Conservation (phyloP, 2,888 invertebrate species). For the Deilephila porcellus region DNA sequence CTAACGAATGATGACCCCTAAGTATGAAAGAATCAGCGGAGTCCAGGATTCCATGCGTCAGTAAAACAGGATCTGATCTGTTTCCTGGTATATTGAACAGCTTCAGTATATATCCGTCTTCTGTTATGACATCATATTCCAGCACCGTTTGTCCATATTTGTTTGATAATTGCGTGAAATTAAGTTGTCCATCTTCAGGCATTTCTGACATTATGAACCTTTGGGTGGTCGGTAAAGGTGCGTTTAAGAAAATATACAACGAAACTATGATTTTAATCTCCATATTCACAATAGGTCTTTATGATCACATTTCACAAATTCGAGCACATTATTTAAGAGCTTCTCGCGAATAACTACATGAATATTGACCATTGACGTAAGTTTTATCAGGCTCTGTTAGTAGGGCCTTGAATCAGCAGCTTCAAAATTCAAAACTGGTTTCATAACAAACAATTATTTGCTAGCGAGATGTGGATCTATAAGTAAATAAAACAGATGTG, state of each 20-base stretch:
- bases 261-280: background rate
- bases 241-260: background rate
- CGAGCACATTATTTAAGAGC: background rate
- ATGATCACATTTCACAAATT: too few species aligned
- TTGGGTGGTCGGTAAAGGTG: background rate
- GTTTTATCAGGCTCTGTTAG: too few species aligned
- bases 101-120: slow-evolving; percentile 51
- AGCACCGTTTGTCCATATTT: slow-evolving; percentile 39
- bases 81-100: slow-evolving; percentile 48
- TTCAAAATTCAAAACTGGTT: too few species aligned
- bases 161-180: slow-evolving; percentile 35
- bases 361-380: background rate
- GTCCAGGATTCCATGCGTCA: slow-evolving; percentile 53
- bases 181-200: slow-evolving; percentile 31
- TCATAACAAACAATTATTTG: too few species aligned
- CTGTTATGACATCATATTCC: slow-evolving; percentile 48
- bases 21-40: slow-evolving; percentile 52
- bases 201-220: background rate
- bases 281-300: background rate
- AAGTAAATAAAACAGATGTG: too few species aligned
- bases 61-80: slow-evolving; percentile 35
- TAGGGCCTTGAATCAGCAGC: too few species aligned
- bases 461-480: too few species aligned
- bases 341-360: background rate
- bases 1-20: slow-evolving; percentile 48